A percentile compares a stretch with the other conserved stretches of the same genome.
Conservation (phyloP, 1,140 invertebrate genomes). For the Magallana ariakensis region DNA sequence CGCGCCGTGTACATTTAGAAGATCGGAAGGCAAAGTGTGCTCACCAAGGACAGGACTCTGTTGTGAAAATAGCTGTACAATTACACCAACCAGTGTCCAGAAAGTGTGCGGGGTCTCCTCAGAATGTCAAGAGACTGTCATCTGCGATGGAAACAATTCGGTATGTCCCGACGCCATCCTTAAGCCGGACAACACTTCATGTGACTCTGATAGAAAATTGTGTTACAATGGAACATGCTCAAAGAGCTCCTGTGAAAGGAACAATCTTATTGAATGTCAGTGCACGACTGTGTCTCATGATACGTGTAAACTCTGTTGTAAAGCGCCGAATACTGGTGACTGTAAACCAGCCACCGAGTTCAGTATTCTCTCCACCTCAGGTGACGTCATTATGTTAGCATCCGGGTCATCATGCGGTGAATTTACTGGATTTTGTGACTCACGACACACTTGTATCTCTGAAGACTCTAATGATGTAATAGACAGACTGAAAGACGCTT, state of each 20-base stretch:
- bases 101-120: conserved; percentile 56
- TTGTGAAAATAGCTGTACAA: conserved; percentile 61
- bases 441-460: conserved; percentile 55
- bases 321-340: conserved; percentile 2
- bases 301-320: conserved; percentile 62
- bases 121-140: conserved; percentile 58
- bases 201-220: conserved; percentile 59
- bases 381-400: conserved; percentile 14
- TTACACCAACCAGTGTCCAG: conserved; percentile 25
- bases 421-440: conserved; percentile 64
- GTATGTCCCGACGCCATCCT: conserved; percentile 57
- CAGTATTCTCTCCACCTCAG: background rate
- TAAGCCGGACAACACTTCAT: conserved; percentile 59
- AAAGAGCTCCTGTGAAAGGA: conserved; percentile 60
- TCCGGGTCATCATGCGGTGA: conserved; percentile 59
- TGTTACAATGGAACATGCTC: conserved; percentile 63
- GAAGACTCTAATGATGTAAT: conserved; percentile 30
- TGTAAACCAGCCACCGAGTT: conserved; percentile 47
- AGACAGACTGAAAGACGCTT: conserved; percentile 54
- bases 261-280: conserved; percentile 57
- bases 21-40: conserved; percentile 62
- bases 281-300: conserved; percentile 45
- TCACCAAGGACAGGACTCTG: conserved; percentile 63
- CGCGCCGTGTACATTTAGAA: conserved; percentile 63
- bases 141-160: conserved; percentile 62